phyloP scores from a whole-genome alignment of 2,888 invertebrate genomes.

The Parnassius mnemosyne region DNA sequence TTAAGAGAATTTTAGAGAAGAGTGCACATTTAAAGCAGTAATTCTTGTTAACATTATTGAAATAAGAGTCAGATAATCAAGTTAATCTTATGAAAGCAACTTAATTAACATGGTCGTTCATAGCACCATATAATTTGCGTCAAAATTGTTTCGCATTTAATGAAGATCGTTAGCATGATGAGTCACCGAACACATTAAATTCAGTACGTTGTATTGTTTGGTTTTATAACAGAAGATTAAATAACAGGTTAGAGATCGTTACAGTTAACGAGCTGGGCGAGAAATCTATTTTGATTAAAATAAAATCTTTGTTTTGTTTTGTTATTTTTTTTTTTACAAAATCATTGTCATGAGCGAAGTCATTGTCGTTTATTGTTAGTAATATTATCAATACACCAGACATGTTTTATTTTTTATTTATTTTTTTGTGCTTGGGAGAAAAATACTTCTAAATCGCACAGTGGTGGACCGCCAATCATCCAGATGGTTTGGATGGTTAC shows the following conservation, averaged over 20 bases:
- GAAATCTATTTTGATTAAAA: neutral
- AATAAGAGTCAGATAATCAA: slow-evolving; percentile 73
- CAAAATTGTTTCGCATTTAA: slow-evolving; percentile 70
- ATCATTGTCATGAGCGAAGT: no score
- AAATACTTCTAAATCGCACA: no score
- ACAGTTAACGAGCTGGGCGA: slow-evolving; percentile 50
- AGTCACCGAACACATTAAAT: slow-evolving; percentile 53
- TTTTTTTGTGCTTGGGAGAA: no score
- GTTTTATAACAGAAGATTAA: slow-evolving; percentile 66
- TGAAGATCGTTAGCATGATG: slow-evolving; percentile 64
- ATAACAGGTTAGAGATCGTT: slow-evolving; percentile 65
- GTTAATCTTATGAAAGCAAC: slow-evolving; percentile 70
- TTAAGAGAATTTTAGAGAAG: slow-evolving; percentile 29
- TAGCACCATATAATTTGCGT: slow-evolving; percentile 76
- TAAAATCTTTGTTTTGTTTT: no score
- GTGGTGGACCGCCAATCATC: no score
- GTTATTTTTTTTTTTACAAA: no score
- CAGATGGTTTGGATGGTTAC: no score
- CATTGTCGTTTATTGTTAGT: no score
- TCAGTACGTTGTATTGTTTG: slow-evolving; percentile 72
- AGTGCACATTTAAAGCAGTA: slow-evolving; percentile 56
- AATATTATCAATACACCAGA: no score
- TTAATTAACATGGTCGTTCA: slow-evolving; percentile 68
- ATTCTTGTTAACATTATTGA: slow-evolving; percentile 67
- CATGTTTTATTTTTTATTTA: no score